Percentiles rank a stretch among this genome's conserved stretches.
phyloP scores from a whole-genome alignment of 2,888 invertebrate genomes.

The Luffia ferchaultella region DNA sequence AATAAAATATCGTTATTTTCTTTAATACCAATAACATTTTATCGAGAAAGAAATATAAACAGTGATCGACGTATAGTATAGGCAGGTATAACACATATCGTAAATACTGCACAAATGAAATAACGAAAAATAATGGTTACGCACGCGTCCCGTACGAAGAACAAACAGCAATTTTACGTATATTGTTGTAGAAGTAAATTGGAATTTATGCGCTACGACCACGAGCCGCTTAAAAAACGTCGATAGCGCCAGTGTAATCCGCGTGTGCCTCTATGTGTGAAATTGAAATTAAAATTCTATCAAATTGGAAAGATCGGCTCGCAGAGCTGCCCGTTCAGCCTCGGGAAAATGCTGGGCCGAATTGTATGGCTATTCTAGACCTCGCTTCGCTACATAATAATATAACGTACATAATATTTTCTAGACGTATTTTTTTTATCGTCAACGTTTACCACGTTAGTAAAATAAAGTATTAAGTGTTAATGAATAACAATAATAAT shows the following conservation, averaged over 20 bases:
- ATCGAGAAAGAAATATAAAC: no score
- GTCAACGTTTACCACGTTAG: no score
- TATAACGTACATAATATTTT: no score
- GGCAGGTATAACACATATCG: not conserved
- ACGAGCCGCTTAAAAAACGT: conserved; percentile 44
- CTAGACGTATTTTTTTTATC: no score
- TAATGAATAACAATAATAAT: no score
- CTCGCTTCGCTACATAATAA: not conserved
- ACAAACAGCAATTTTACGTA: not conserved
- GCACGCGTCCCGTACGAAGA: not conserved
- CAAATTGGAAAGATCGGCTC: conserved; percentile 33
- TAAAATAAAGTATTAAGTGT: no score
- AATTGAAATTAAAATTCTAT: conserved; percentile 62
- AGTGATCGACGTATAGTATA: no score
- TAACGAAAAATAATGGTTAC: not conserved
- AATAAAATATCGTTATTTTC: no score
- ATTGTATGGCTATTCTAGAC: not conserved
- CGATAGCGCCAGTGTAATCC: conserved; percentile 38
- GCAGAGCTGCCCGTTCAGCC: not conserved
- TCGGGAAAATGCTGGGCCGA: not conserved
- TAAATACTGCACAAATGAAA: not conserved
- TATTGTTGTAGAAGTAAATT: not conserved
- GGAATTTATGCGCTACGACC: conserved; percentile 35
- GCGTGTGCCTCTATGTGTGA: conserved; percentile 43
- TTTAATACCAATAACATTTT: no score